phyloP scores from a whole-genome alignment of 2,888 invertebrate genomes.

The Tenthredo amoena region DNA sequence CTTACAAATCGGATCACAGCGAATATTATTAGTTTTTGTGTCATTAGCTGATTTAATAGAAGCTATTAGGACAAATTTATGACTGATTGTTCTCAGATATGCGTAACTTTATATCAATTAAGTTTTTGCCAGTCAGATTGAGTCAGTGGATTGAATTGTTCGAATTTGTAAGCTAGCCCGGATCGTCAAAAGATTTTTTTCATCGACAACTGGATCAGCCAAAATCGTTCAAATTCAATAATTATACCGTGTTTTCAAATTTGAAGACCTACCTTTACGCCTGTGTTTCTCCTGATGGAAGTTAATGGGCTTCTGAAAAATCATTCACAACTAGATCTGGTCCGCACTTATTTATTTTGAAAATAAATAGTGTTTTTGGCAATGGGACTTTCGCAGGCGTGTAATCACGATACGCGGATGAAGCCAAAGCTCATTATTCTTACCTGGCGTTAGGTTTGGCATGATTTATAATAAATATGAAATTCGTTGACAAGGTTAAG shows the following conservation, averaged over 20 bases:
- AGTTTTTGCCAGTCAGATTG: neutral
- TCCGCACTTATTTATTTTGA: neutral
- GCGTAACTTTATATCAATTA: neutral
- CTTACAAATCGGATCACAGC: neutral
- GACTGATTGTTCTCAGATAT: neutral
- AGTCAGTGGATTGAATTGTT: neutral
- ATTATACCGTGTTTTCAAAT: neutral
- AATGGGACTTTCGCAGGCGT: neutral
- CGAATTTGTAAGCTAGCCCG: neutral
- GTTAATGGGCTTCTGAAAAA: slow-evolving; percentile 18
- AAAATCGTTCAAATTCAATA: neutral
- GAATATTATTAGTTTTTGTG: neutral
- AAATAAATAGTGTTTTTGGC: neutral
- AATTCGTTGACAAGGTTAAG: slow-evolving; percentile 5
- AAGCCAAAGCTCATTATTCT: slow-evolving; percentile 1
- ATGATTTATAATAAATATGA: neutral
- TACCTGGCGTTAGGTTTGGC: neutral
- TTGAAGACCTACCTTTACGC: neutral
- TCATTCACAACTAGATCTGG: neutral
- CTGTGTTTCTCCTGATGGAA: neutral
- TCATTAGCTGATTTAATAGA: neutral
- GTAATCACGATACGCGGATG: neutral
- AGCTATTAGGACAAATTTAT: neutral
- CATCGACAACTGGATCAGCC: too few relatives aligned
- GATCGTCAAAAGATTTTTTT: neutral